Base-by-base conservation (phyloP, 2,888 invertebrate genomes). In the Venusia cambrica region DNA sequence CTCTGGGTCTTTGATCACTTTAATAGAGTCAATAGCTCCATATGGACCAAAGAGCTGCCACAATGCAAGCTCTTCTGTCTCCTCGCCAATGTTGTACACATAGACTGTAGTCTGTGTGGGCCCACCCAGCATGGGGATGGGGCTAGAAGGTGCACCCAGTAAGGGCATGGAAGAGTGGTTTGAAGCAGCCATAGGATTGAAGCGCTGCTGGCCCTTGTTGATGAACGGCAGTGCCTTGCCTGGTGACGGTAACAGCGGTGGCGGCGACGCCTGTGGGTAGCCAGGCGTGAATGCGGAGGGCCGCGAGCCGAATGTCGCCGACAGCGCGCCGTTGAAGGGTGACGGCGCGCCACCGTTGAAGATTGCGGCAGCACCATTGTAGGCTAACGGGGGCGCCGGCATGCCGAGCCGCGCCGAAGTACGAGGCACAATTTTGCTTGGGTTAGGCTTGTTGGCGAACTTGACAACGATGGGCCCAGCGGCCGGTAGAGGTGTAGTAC, bases 21-120 rank as follows among this genome's bases (percentile, higher is more conserved):
- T 88, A 46, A 88, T 88, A 22, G 88, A 88, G 64, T 88, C 88
- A 42, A 88, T 88, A 45, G 88, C 88, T 51, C 88, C 88, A 47
- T 87, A 88, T 5, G 88, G 88, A 34, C 88, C 88, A 33, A 88
- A 88, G 50, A 88, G 75, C 68, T 88, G 88, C 88, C 88, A 88
- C 45, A 88, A 68, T 15, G 85, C 77, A 25, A 88, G 72, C 71
- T 88, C 88, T 57, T 88, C 88, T 0, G 87, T 81, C 53, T 88
- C 88, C 65, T 88, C 88, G 40, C 87, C 88, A 7, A 88, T 73
- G 70, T 88, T 88, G 73, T 87, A 88, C 63, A 88, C 88, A 52
- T 88, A 88, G 68, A 88, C 88, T 46, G 88, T 87, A 51, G 87
- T 87, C 61, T 87, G 85, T 2, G 83, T 59, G 10, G 87, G 81